Evolutionary conservation across 2,888 invertebrate species (phyloP).

Genomic region (Phrixothrix hirtus): DNA sequence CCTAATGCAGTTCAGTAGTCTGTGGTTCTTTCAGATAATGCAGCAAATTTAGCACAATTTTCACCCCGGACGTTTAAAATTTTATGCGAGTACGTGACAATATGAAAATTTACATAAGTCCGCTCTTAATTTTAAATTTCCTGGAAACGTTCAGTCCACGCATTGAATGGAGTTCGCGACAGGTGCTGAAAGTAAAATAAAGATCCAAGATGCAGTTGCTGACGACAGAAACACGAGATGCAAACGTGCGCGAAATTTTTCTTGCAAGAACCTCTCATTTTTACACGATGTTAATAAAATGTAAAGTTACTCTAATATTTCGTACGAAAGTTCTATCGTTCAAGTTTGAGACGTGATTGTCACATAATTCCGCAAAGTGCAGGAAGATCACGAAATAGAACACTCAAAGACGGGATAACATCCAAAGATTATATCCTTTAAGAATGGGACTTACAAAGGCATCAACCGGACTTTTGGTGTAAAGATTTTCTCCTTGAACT

Average conservation of each 20-base stretch:
- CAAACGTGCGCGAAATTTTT: constrained; percentile 9
- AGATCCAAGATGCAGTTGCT: constrained; percentile 10
- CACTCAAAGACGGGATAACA: constrained; percentile 21
- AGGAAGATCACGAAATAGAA: constrained; percentile 22
- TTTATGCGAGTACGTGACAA: constrained; percentile 24
- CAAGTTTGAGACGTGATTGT: constrained; percentile 6
- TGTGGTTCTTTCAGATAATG: constrained; percentile 10
- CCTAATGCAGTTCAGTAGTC: constrained; percentile 12
- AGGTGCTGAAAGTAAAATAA: constrained; percentile 23
- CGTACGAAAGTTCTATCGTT: not conserved
- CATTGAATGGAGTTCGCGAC: constrained; percentile 17
- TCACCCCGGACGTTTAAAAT: constrained; percentile 17
- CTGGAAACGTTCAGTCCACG: constrained; percentile 1
- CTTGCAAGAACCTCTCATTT: not conserved
- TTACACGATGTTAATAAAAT: too few relatives aligned
- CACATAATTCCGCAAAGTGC: constrained; percentile 21
- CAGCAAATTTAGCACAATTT: constrained; percentile 19
- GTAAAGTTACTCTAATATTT: constrained; percentile 7
- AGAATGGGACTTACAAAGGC: constrained; percentile 12
- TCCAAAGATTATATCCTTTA: constrained; percentile 21
- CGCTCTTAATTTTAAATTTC: constrained; percentile 24
- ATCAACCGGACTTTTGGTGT: constrained; percentile 11
- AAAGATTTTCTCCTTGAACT: constrained; percentile 1
- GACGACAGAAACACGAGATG: constrained; percentile 1
- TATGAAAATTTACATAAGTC: constrained; percentile 27